Evolutionary conservation across 1,140 invertebrate species (phyloP).

Genomic region (Halyomorpha halys): DNA sequence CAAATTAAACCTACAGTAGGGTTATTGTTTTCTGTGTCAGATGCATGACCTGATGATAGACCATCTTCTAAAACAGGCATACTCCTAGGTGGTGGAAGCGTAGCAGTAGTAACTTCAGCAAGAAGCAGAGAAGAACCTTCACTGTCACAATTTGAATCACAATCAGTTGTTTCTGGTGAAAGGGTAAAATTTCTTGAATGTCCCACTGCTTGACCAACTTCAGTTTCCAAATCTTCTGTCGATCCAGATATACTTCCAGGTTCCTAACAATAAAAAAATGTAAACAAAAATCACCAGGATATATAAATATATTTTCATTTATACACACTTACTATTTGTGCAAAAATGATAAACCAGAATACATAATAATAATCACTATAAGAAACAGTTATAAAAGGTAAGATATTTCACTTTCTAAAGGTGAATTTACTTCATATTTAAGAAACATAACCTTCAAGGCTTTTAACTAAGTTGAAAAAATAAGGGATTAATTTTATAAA

Average conservation of each 20-base stretch:
- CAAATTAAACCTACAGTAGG: constrained; percentile 36
- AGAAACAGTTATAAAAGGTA: no score
- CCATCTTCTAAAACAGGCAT: constrained; percentile 95
- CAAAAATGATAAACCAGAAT: no score
- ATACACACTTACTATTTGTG: no score
- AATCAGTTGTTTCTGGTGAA: constrained; percentile 91
- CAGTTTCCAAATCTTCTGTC: constrained; percentile 31
- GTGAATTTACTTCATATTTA: no score
- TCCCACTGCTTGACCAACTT: constrained; percentile 29
- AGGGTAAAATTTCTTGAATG: constrained; percentile 64
- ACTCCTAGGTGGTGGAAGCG: constrained; percentile 36
- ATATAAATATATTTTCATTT: no score
- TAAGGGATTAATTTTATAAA: no score
- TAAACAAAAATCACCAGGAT: background rate
- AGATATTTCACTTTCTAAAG: no score
- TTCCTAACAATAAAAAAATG: constrained; percentile 22
- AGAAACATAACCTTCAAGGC: no score
- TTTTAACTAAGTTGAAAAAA: no score
- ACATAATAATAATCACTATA: no score
- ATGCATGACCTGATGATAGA: constrained; percentile 78
- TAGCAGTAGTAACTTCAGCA: constrained; percentile 30
- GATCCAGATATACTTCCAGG: constrained; percentile 25
- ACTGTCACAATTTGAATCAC: constrained; percentile 68
- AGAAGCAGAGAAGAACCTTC: constrained; percentile 30
- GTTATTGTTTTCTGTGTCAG: constrained; percentile 83